Evolutionary conservation across 2,888 invertebrate genomes (phyloP).

Genomic region (Folsomia candida): DNA sequence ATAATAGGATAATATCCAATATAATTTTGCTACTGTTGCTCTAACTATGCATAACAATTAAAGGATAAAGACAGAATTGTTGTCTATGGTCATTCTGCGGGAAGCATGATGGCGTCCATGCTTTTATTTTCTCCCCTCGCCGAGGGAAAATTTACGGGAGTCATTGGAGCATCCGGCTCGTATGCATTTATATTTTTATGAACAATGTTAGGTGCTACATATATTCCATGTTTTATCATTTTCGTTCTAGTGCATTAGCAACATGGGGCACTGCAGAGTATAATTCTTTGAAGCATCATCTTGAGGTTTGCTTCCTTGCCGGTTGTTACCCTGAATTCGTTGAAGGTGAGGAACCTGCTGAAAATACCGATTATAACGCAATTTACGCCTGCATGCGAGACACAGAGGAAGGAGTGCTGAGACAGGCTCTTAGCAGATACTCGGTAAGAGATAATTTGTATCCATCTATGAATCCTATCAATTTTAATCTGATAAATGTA

Average conservation of each 20-base stretch:
- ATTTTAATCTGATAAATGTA: too few species aligned
- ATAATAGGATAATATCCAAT: too few species aligned
- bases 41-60: not conserved
- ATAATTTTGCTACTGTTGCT: too few species aligned
- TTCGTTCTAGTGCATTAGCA: too few species aligned
- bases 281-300: constrained; percentile 32
- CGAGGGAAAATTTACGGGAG: constrained; percentile 24
- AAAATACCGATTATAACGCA: not conserved
- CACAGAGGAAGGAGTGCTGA: not conserved
- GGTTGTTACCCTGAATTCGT: constrained; percentile 15
- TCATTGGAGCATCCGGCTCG: constrained; percentile 29
- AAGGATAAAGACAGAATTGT: constrained; percentile 22
- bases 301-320: constrained; percentile 23
- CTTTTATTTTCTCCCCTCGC: constrained; percentile 31
- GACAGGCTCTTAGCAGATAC: constrained; percentile 24
- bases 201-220: too few species aligned
- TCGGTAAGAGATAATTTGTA: constrained; percentile 21
- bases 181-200: too few species aligned
- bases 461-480: too few species aligned
- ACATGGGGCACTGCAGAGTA: constrained; percentile 29
- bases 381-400: constrained; percentile 27
- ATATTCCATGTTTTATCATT: too few species aligned
- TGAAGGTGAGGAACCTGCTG: not conserved
- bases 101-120: constrained; percentile 24
- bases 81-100: constrained; percentile 28